Conservation (phyloP, 2,113 vertebrate genomes). For the Hyaena hyaena region DNA sequence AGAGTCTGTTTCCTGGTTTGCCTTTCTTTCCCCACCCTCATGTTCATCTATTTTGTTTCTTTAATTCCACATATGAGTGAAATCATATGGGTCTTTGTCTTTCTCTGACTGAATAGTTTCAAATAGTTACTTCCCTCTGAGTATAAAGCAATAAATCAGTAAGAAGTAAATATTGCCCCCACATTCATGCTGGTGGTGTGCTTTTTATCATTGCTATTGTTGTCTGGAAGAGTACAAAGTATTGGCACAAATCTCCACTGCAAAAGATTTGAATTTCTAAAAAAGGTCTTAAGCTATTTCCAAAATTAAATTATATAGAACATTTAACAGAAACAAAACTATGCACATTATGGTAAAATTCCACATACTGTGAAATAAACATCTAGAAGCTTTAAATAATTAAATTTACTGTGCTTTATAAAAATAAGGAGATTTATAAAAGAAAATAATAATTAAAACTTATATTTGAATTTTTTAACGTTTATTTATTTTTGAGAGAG, state of each 20-base stretch:
- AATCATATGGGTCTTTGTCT: neutral
- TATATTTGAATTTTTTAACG: too few species aligned
- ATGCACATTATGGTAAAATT: neutral
- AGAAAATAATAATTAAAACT: slow-evolving; percentile 39
- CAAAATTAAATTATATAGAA: neutral
- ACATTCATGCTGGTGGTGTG: neutral
- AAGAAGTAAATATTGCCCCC: neutral
- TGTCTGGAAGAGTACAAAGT: neutral
- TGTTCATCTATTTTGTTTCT: neutral
- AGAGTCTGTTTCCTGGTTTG: neutral
- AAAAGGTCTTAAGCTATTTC: neutral
- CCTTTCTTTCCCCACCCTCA: neutral
- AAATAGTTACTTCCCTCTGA: neutral
- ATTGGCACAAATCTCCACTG: neutral
- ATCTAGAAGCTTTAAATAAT: neutral
- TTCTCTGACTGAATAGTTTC: neutral
- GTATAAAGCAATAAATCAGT: neutral
- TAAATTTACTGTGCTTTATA: neutral
- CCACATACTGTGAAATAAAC: slow-evolving; percentile 23
- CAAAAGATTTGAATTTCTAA: neutral
- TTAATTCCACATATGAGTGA: neutral
- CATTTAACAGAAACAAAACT: slow-evolving; percentile 41
- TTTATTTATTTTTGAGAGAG: too few species aligned
- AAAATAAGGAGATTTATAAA: slow-evolving; percentile 12
- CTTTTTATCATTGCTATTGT: neutral